Conservation (phyloP, 2,888 invertebrate genomes). For the Pharmacophagus antenor region DNA sequence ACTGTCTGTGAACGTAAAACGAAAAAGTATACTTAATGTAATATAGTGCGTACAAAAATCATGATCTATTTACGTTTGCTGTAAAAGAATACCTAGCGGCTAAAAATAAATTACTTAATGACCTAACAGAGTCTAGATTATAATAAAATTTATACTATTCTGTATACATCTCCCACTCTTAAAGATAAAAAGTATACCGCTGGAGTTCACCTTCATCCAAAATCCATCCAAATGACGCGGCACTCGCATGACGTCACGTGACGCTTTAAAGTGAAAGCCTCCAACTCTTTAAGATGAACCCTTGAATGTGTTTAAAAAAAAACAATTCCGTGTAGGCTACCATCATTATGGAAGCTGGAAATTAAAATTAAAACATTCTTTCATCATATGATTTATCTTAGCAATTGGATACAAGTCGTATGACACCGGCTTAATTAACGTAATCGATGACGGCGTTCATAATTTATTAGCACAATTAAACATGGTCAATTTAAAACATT, state of each 20-base stretch:
- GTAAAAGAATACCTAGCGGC: too few relatives aligned
- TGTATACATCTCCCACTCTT: too few relatives aligned
- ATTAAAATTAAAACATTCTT: constrained; percentile 43
- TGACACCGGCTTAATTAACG: constrained; percentile 19
- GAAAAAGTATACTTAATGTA: too few relatives aligned
- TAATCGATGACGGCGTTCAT: constrained; percentile 3
- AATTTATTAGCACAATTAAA: constrained; percentile 17
- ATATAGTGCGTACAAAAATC: too few relatives aligned
- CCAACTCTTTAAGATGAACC: constrained; percentile 60
- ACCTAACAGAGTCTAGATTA: too few relatives aligned
- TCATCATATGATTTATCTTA: not conserved
- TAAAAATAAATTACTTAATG: too few relatives aligned
- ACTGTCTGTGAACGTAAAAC: too few relatives aligned
- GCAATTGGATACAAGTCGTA: constrained; percentile 2
- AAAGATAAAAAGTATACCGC: too few relatives aligned
- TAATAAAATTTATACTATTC: too few relatives aligned
- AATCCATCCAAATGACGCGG: constrained; percentile 45
- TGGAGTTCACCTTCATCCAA: not conserved
- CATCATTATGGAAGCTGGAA: constrained; percentile 51
- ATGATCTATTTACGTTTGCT: too few relatives aligned
- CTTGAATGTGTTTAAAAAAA: constrained; percentile 52
- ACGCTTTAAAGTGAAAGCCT: constrained; percentile 64
- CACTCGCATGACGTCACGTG: constrained; percentile 52
- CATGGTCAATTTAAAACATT: not conserved
- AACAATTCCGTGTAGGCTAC: constrained; percentile 36